These are phyloP conservation scores for Peromyscus maniculatus DNA, from an alignment of 2,113 vertebrate genomes.

Conservation along the genomic window DNA sequence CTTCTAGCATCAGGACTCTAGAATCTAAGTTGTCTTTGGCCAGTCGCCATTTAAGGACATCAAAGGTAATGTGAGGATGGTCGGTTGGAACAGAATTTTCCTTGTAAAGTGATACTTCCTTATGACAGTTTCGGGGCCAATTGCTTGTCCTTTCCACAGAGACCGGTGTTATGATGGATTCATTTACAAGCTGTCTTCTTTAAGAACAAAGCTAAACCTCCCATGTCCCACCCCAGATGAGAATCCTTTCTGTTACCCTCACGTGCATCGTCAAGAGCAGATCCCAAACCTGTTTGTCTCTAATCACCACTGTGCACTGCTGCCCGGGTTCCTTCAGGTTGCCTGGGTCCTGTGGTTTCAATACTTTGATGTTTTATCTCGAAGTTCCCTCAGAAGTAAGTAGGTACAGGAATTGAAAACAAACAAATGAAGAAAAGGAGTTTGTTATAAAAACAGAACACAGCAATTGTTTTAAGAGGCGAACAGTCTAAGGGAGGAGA, in stretches of 20 bases:
- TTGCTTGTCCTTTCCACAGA: background rate
- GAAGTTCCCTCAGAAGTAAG: slow-evolving; percentile 55
- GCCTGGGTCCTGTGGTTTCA: slow-evolving; percentile 41
- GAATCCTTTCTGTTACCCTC: background rate
- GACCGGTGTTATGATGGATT: background rate
- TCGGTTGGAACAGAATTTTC: background rate
- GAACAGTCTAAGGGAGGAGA: background rate
- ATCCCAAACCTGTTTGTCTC: background rate
- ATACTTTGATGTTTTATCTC: slow-evolving; percentile 72
- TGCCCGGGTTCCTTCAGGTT: slow-evolving; percentile 39
- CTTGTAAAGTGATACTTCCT: background rate
- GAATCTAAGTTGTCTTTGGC: background rate
- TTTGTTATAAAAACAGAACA: slow-evolving; percentile 60
- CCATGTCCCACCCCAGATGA: too few relatives aligned
- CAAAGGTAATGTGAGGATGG: background rate
- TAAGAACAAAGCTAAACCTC: background rate
- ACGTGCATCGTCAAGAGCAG: background rate
- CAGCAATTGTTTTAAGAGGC: slow-evolving; percentile 32
- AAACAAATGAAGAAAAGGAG: slow-evolving; percentile 57
- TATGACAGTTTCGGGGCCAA: background rate
- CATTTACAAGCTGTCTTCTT: background rate
- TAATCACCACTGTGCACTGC: background rate
- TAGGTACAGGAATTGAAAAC: slow-evolving; percentile 57
- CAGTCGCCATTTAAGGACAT: slow-evolving; percentile 1
- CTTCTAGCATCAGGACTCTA: background rate